Conservation (phyloP, 2,888 invertebrate species). For the Zelleria hepariella region DNA sequence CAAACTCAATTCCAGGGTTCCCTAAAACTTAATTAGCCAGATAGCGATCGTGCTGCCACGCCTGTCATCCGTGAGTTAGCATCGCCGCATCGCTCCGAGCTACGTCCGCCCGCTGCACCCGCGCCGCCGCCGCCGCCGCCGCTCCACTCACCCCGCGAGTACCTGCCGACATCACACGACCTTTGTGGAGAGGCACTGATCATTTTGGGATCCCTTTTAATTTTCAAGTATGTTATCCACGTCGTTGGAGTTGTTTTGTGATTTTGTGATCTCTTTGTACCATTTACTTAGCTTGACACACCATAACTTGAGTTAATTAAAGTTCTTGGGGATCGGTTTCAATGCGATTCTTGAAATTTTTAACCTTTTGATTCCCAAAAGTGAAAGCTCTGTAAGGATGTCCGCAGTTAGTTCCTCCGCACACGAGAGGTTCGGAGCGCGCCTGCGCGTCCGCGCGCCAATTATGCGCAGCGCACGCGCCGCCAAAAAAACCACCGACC, state of each 20-base stretch:
- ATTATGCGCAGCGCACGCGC: slow-evolving; percentile 67
- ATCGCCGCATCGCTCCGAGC: slow-evolving; percentile 29
- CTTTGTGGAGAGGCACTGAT: background rate
- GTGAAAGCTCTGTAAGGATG: background rate
- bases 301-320: too few relatives aligned
- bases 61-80: slow-evolving; percentile 3
- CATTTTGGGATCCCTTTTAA: background rate
- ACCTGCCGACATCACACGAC: slow-evolving; percentile 5
- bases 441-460: slow-evolving; percentile 49
- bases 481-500: slow-evolving; percentile 51
- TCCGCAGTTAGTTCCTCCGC: background rate
- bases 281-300: background rate
- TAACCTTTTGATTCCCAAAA: background rate
- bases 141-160: background rate
- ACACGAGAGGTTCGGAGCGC: background rate
- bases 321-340: too few relatives aligned
- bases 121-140: too few relatives aligned
- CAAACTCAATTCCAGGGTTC: background rate
- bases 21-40: background rate
- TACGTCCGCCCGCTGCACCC: slow-evolving; percentile 46
- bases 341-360: background rate
- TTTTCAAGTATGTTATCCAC: background rate
- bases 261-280: background rate
- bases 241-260: background rate
- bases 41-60: background rate